Evolutionary conservation across 2,113 vertebrate species (phyloP).

Genomic region (Calidris pugnax): DNA sequence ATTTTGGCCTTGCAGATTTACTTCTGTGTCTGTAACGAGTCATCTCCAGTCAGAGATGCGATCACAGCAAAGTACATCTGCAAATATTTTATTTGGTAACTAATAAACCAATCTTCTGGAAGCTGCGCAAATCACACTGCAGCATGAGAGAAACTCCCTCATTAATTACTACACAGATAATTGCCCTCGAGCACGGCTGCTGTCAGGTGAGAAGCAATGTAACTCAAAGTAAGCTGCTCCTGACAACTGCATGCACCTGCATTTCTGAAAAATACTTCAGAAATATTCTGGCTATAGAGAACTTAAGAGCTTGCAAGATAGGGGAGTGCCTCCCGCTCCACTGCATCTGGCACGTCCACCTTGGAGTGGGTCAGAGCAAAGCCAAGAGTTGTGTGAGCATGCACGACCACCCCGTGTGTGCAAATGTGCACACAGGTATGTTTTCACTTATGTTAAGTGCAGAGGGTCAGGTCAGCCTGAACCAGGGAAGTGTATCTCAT

Average conservation of each 20-base stretch:
- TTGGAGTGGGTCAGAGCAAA: not conserved
- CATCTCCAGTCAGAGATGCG: not conserved
- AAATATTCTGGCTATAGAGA: not conserved
- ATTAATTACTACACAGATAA: conserved; percentile 4
- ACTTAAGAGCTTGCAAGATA: not conserved
- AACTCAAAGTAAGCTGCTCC: not conserved
- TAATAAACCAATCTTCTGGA: conserved; percentile 8
- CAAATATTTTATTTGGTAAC: conserved; percentile 12
- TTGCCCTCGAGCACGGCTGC: not conserved
- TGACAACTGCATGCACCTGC: not conserved
- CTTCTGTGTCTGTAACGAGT: not conserved
- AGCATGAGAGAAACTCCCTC: conserved; percentile 3
- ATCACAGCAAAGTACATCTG: conserved; percentile 29
- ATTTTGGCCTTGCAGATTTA: not conserved
- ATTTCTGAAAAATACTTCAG: not conserved
- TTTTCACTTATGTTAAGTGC: not conserved
- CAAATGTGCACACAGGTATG: not conserved
- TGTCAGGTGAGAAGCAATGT: not conserved
- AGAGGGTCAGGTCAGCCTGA: not conserved
- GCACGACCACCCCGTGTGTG: fast-evolving
- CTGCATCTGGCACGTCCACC: not conserved
- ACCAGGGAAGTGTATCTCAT: not conserved
- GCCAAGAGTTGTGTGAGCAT: not conserved
- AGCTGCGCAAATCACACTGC: not conserved
- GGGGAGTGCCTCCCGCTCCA: not conserved